Percentiles rank a stretch among this genome's conserved stretches.
Evolutionary conservation across 2,113 vertebrate species (phyloP).

Genomic region (Labrus mixtus): DNA sequence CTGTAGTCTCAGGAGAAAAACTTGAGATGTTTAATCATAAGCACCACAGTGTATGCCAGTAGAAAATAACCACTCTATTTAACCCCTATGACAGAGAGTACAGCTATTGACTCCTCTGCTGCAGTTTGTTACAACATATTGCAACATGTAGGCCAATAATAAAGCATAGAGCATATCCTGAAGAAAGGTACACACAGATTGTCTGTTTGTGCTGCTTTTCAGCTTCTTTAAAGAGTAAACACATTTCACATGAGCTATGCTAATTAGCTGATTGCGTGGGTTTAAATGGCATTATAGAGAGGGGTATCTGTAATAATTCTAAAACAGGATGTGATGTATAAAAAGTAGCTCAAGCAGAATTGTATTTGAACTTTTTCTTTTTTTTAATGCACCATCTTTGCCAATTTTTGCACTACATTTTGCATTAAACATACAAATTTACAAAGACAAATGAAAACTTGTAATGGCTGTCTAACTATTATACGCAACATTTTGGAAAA

Average conservation of each 20-base stretch:
- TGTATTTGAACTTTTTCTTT: too few species aligned
- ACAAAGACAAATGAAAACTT: too few species aligned
- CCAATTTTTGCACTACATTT: too few species aligned
- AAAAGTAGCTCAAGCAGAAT: too few species aligned
- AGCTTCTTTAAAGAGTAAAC: conserved; percentile 13
- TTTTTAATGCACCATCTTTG: too few species aligned
- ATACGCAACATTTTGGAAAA: too few species aligned
- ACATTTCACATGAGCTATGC: conserved; percentile 27
- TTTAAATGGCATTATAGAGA: conserved; percentile 17
- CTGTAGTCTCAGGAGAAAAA: conserved; percentile 8
- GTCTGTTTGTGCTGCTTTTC: conserved; percentile 16
- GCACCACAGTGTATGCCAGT: background rate
- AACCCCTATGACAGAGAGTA: background rate
- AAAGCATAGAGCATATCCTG: background rate
- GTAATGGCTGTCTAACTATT: too few species aligned
- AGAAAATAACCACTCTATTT: conserved; percentile 7
- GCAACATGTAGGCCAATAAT: conserved; percentile 1
- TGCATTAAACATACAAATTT: too few species aligned
- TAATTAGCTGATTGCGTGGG: conserved; percentile 17
- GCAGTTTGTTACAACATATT: conserved; percentile 10
- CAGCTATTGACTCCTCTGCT: background rate
- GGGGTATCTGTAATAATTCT: background rate
- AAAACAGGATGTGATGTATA: too few species aligned
- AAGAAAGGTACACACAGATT: background rate
- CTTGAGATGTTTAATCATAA: background rate